Evolutionary conservation across 2,797 vertebrate species (phyloP).

Genomic region (Danio jaintianensis): DNA sequence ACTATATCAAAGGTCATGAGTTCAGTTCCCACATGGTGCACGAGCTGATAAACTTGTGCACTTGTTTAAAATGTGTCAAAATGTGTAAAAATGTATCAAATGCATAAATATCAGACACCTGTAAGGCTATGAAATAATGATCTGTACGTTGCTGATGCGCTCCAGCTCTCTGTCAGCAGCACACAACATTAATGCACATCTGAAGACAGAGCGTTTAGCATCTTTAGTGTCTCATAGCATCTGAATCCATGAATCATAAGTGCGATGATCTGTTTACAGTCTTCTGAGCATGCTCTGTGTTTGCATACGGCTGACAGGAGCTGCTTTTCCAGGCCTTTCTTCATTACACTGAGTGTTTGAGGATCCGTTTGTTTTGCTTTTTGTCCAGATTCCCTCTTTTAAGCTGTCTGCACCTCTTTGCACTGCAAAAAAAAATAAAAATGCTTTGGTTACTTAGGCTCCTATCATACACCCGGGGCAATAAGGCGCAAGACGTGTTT

Average conservation of each 20-base stretch:
- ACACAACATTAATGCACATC: background rate
- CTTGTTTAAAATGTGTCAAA: background rate
- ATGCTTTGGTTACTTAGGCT: no score
- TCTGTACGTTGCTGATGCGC: no score
- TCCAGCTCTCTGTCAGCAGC: constrained; percentile 3
- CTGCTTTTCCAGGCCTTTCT: constrained; percentile 67
- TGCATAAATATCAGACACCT: background rate
- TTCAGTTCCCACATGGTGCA: no score
- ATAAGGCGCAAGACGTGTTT: no score
- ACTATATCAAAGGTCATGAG: no score
- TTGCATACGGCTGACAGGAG: background rate
- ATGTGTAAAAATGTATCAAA: background rate
- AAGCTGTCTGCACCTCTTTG: constrained; percentile 62
- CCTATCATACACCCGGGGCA: no score
- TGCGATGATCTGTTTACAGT: constrained; percentile 20
- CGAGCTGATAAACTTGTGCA: constrained; percentile 8
- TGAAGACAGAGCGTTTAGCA: constrained; percentile 23
- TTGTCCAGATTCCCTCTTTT: constrained; percentile 77
- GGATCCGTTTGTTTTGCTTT: constrained; percentile 24
- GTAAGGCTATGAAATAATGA: background rate
- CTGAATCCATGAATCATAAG: constrained; percentile 41
- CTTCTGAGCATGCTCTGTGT: constrained; percentile 17
- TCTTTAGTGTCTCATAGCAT: constrained; percentile 2
- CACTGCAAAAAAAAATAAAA: no score
- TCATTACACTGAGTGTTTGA: constrained; percentile 79